Evolutionary conservation across 2,888 invertebrate genomes (phyloP), one percentile per base, ranked within the genome.

Genomic region (Mythimna pallens): DNA sequence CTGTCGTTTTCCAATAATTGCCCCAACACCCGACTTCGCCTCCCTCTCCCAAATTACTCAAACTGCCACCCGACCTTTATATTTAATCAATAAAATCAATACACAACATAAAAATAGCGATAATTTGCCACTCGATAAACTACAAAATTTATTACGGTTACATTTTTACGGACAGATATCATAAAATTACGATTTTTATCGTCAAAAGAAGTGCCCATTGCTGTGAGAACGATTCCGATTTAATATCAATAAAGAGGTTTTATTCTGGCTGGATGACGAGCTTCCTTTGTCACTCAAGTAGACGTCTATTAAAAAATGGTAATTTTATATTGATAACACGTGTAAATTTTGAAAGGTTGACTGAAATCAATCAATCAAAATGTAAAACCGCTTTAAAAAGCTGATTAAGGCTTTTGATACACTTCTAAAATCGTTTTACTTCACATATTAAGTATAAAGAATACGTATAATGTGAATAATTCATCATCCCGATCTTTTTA

Each of bases 41-140:
- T 40, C n/a, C 59, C 43, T 62, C 40, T 58, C 64, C 54, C 76
- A 76, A 78, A 70, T 65, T 61, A 71, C 40, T 65, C 10, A 52
- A 65, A 76, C 55, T 61, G 50, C 57, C 52, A 34, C n/a, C 40
- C 43, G 57, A 57, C 64, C 67, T 75, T 67, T 65, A 40, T 63
- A 54, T 47, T 43, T 66, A 54, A 55, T 58, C 64, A 67, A 75
- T 70, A 73, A 78, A 84, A 80, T 81, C 78, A 73, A 84, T 82
- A 75, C 55, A 66, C 54, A 76, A 73, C 74, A 73, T 76, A 84
- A 81, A 83, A 83, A 81, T 70, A 66, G 14, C 50, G 66, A 80
- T 84, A 87, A 89, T 89, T 88, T 90, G 81, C 77, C 86, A 86
- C 85, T 73, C 87, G 76, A 89, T 88, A 89, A 88, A 88, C 70